These are phyloP conservation scores for Rousettus madagascariensis DNA, from an alignment of 2,797 vertebrate genomes.

Conservation along the genomic window DNA sequence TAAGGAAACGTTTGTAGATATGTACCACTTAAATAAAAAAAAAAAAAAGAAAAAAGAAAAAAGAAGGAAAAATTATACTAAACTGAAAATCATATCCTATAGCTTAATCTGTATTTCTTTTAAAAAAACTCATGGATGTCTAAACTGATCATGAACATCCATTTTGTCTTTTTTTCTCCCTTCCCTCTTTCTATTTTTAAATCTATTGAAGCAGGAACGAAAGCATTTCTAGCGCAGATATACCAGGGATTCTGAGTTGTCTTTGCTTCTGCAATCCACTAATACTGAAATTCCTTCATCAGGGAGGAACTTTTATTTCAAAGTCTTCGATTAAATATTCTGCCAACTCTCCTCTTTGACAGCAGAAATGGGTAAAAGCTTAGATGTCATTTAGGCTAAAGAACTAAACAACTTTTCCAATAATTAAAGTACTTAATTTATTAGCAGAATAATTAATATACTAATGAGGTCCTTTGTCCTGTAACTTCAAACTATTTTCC, in stretches of 20 bases:
- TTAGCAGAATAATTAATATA: conserved; percentile 53
- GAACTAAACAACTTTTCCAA: background rate
- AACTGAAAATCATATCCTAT: background rate
- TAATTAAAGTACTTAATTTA: conserved; percentile 33
- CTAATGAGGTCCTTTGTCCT: background rate
- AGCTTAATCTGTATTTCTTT: background rate
- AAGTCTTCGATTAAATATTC: background rate
- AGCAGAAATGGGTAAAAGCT: background rate
- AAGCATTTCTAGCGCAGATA: background rate
- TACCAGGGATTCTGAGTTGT: background rate
- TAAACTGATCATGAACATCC: background rate
- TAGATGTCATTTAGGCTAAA: background rate
- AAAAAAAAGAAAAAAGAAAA: too few species aligned
- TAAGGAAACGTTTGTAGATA: too few species aligned
- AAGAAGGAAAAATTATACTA: background rate
- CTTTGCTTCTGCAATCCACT: background rate
- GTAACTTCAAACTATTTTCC: conserved; percentile 37
- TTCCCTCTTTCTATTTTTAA: background rate
- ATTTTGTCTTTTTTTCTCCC: background rate
- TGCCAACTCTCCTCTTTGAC: background rate
- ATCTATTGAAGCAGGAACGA: background rate
- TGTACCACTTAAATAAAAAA: too few species aligned
- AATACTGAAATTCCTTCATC: background rate
- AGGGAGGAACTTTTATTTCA: background rate
- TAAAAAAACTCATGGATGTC: background rate